Base-by-base conservation (phyloP, 2,888 invertebrate genomes). In the Chironomus riparius region DNA sequence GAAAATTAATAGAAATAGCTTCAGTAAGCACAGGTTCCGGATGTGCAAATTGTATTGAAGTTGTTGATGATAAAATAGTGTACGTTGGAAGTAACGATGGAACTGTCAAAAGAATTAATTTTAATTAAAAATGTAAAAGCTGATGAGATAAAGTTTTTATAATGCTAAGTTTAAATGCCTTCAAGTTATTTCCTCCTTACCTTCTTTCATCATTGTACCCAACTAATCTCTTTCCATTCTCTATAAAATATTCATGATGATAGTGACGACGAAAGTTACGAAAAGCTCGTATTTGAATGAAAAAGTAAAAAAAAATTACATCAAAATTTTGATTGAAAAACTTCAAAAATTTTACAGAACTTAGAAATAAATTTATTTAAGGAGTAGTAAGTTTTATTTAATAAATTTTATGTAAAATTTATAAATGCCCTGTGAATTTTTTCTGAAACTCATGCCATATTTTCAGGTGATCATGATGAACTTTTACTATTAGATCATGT, bases 21-120 rank as follows among this genome's bases (percentile, higher is more conserved):
- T 82, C 82, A 78, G 81, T 82, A 2, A 79, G 81, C 18, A 79
- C 82, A 6, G 82, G 81, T 4, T 81, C 74, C 3, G 74, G 79
- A 56, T 83, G 82, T 77, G 80, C 84, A 1, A 85, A 84, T 77
- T 76, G 73, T 2, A 79, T 83, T 47, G 83, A 82, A 50, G 79
- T 80, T 69, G 82, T 82, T 7, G 78, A 80, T 6, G 75, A 78
- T 62, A 80, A 80, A 71, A 72, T 77, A 0, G 80, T 84, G 0
- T 84, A 80, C 77, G 81, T 82, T 75, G 84, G 81, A 0, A 79
- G 81, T 21, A 79, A 79, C 47, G 83, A 83, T 79, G 85, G 84
- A 4, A 77, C 69, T 3, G 69, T 76, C 12, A 76, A 69, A 18
- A 76, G 65, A 69, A 56, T 76, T 69, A 62, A 38, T 7, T 75